A percentile compares a stretch with the other conserved stretches of the same genome.
Evolutionary conservation across 2,888 invertebrate species (phyloP).

Genomic region (Geophilus truncorum): DNA sequence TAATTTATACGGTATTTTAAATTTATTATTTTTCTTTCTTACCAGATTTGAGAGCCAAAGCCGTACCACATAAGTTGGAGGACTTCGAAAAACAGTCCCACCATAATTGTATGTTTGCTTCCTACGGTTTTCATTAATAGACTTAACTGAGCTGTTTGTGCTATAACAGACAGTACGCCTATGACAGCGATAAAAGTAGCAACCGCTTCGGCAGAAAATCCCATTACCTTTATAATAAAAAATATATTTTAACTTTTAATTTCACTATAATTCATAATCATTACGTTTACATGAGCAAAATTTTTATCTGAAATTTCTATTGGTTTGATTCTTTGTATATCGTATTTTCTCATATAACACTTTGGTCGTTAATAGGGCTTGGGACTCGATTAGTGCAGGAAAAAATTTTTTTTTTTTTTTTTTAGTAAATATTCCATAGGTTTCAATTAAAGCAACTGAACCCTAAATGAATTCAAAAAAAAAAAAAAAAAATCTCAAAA

Average conservation of each 20-base stretch:
- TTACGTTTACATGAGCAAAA: not conserved
- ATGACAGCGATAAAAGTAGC: constrained; percentile 96
- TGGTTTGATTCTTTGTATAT: no score
- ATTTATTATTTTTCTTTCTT: constrained; percentile 42
- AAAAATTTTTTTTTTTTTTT: no score
- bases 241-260: not conserved
- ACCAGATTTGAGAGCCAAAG: constrained; percentile 91
- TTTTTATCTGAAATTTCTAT: no score
- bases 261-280: not conserved
- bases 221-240: constrained; percentile 64
- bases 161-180: constrained; percentile 90
- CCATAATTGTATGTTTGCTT: constrained; percentile 93
- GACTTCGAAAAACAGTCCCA: constrained; percentile 94
- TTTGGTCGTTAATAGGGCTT: no score
- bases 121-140: constrained; percentile 80
- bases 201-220: constrained; percentile 89
- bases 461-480: no score
- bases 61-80: constrained; percentile 96
- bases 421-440: not conserved
- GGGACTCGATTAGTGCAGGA: no score
- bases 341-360: no score
- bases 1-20: not conserved
- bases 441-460: no score
- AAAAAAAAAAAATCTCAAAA: no score
- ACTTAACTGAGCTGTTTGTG: constrained; percentile 66